A percentile compares a stretch with the other conserved stretches of the same genome.
phyloP scores from a whole-genome alignment of 2,888 invertebrate species.

The Phrixothrix hirtus region DNA sequence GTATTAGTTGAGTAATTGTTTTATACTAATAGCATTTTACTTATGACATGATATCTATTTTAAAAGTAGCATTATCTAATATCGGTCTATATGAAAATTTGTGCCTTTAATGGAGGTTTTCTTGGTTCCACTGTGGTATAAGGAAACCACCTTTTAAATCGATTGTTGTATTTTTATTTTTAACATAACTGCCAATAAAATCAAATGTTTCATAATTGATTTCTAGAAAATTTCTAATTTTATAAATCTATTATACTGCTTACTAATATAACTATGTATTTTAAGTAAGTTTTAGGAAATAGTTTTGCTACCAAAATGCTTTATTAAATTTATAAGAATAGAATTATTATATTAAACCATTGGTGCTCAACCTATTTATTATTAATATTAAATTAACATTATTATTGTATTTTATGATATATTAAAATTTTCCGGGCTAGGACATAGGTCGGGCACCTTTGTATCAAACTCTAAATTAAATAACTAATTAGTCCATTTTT shows the following conservation, averaged over 20 bases:
- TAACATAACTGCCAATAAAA: conserved; percentile 9
- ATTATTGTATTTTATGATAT: no score
- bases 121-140: conserved; percentile 34
- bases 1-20: no score
- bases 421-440: no score
- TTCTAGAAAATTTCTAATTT: no score
- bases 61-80: conserved; percentile 25
- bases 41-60: conserved; percentile 18
- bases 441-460: no score
- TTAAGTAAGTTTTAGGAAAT: conserved; percentile 7
- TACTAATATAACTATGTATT: no score
- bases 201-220: no score
- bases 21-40: conserved; percentile 29
- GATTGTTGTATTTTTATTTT: background rate
- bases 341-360: no score
- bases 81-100: conserved; percentile 51
- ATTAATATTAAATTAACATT: no score
- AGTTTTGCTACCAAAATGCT: conserved; percentile 12
- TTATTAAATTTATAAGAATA: no score
- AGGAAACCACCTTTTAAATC: background rate
- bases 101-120: conserved; percentile 50
- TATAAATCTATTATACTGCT: no score
- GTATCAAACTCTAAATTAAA: conserved; percentile 7
- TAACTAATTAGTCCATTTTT: conserved; percentile 17
- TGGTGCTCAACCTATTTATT: no score